These are phyloP conservation scores for Nymphalis polychloros DNA, from an alignment of 2,888 invertebrate genomes.

Conservation along the genomic window DNA sequence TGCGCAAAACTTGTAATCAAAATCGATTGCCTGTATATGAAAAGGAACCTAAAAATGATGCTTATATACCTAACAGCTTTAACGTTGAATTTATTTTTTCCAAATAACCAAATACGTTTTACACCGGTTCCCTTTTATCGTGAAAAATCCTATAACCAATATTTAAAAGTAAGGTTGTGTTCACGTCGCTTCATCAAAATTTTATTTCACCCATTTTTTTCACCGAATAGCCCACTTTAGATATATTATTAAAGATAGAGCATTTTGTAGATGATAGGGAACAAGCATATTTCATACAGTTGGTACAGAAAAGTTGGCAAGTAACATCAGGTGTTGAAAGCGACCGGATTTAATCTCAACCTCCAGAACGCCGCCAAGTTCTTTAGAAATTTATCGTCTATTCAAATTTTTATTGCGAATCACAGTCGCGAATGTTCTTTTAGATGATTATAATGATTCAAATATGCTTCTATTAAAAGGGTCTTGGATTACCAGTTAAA, in stretches of 20 bases:
- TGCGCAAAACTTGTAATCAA: conserved; percentile 9
- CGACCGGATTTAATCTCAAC: conserved; percentile 54
- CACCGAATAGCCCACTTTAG: conserved; percentile 29
- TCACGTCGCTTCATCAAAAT: conserved; percentile 22
- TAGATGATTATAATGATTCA: conserved; percentile 8
- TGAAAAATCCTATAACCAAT: conserved; percentile 3
- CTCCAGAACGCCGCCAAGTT: conserved; percentile 50
- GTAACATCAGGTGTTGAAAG: conserved; percentile 50
- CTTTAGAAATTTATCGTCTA: conserved; percentile 39
- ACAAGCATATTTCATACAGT: conserved; percentile 47
- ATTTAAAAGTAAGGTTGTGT: conserved; percentile 21
- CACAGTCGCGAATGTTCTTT: conserved; percentile 20
- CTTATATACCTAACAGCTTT: not conserved
- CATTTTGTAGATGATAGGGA: conserved; percentile 19
- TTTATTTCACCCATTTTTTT: conserved; percentile 23
- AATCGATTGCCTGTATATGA: conserved; percentile 13
- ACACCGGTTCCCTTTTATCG: not conserved
- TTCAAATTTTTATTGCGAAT: conserved; percentile 40
- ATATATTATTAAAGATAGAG: conserved; percentile 33
- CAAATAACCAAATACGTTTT: conserved; percentile 5
- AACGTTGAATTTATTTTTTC: not conserved
- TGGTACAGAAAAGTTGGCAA: conserved; percentile 49
- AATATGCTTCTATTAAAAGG: not conserved
- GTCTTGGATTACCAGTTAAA: not conserved
- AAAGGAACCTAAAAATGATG: not conserved